A percentile compares a stretch with the other conserved stretches of the same genome.
Conservation (phyloP, 2,888 invertebrate species). For the Caenorhabditis afra region DNA sequence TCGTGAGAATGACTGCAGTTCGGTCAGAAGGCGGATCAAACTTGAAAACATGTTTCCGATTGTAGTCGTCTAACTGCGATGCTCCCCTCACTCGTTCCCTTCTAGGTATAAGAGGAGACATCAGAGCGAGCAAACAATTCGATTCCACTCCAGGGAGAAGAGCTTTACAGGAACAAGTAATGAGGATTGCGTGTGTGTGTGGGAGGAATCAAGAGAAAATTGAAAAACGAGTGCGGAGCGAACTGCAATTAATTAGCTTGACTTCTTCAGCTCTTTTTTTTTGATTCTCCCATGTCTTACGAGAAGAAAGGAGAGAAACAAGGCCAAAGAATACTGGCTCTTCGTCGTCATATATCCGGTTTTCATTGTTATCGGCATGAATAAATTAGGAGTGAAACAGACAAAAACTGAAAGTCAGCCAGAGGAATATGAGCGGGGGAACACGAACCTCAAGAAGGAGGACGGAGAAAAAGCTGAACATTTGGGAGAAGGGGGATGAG, state of each 20-base stretch:
- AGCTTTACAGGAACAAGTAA: constrained; percentile 13
- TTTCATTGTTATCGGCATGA: constrained; percentile 46
- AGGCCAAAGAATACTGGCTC: constrained; percentile 37
- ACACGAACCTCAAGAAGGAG: constrained; percentile 1
- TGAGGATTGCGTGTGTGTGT: constrained; percentile 4
- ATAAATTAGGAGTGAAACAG: constrained; percentile 34
- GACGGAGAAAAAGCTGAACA: not conserved
- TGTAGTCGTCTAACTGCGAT: no score
- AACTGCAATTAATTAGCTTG: constrained; percentile 22
- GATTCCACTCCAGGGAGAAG: not conserved
- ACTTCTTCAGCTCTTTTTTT: not conserved
- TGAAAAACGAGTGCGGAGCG: constrained; percentile 10
- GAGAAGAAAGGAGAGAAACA: constrained; percentile 6
- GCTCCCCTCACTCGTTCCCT: not conserved
- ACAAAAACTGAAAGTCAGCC: constrained; percentile 23
- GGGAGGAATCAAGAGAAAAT: constrained; percentile 9
- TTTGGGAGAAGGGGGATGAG: no score
- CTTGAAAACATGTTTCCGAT: no score
- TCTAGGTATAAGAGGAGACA: not conserved
- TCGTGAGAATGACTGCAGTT: no score
- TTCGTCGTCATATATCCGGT: constrained; percentile 32
- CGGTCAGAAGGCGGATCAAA: no score
- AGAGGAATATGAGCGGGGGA: not conserved
- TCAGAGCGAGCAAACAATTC: not conserved
- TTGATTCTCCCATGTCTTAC: not conserved